Percentiles rank a stretch among this genome's conserved stretches.
phyloP scores from a whole-genome alignment of 2,888 invertebrate species.

The Epinotia bilunana region DNA sequence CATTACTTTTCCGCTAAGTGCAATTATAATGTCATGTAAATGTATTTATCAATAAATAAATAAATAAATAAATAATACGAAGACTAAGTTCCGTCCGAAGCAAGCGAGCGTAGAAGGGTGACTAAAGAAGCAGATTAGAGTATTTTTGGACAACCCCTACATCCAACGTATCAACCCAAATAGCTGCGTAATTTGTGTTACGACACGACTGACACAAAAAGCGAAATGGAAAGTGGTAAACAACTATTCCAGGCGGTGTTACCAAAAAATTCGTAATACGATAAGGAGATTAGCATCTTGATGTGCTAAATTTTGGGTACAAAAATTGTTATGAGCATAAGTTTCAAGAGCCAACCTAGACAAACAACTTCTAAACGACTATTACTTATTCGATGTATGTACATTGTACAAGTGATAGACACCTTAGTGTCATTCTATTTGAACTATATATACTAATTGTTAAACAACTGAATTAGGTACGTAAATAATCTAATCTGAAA shows the following conservation, averaged over 20 bases:
- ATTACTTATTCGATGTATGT: too few species aligned
- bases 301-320: slow-evolving; percentile 16
- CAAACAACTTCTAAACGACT: too few species aligned
- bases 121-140: slow-evolving; percentile 16
- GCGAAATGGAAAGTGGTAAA: slow-evolving; percentile 16
- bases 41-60: too few species aligned
- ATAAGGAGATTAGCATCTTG: slow-evolving; percentile 27
- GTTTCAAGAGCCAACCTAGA: background rate
- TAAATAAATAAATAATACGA: too few species aligned
- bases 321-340: background rate
- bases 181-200: slow-evolving; percentile 23
- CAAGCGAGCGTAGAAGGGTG: slow-evolving; percentile 18
- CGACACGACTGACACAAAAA: slow-evolving; percentile 35
- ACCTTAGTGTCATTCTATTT: too few species aligned
- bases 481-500: background rate
- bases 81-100: slow-evolving; percentile 5
- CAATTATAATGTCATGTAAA: too few species aligned
- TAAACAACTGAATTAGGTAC: background rate
- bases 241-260: slow-evolving; percentile 28
- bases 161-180: slow-evolving; percentile 23
- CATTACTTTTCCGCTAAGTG: background rate
- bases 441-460: background rate
- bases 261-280: slow-evolving; percentile 26
- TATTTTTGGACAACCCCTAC: slow-evolving; percentile 31
- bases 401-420: too few species aligned